Evolutionary conservation across 2,113 vertebrate species (phyloP).

Genomic region (Piprites chloris): DNA sequence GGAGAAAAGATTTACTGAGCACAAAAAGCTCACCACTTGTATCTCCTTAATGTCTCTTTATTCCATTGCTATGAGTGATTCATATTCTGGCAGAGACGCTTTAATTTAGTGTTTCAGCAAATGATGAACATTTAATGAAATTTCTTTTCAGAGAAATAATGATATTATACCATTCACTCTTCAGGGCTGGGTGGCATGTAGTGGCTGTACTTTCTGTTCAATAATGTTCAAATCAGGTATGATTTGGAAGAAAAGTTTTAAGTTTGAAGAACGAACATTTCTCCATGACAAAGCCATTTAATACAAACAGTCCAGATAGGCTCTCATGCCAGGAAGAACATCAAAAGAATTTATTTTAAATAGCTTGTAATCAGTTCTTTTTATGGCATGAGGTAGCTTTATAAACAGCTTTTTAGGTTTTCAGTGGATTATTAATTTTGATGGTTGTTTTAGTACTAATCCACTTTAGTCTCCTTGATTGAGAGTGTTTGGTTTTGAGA

Average conservation of each 20-base stretch:
- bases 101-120: background rate
- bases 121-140: background rate
- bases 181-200: background rate
- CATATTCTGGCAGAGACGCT: background rate
- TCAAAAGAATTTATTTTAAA: background rate
- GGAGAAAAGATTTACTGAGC: background rate
- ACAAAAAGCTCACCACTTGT: background rate
- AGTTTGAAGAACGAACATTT: background rate
- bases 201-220: background rate
- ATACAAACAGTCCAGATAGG: background rate
- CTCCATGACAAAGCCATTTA: background rate
- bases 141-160: background rate
- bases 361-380: background rate
- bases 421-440: conserved; percentile 8
- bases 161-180: background rate
- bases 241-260: background rate
- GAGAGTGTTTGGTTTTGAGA: background rate
- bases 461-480: background rate
- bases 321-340: background rate
- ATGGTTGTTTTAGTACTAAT: background rate
- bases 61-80: background rate
- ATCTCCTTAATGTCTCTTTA: background rate
- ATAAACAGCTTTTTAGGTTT: background rate
- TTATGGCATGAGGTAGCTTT: background rate
- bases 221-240: background rate